Evolutionary conservation across 1,140 invertebrate species (phyloP), one percentile per base, ranked within the genome.

Genomic region (Drosophila sp.): DNA sequence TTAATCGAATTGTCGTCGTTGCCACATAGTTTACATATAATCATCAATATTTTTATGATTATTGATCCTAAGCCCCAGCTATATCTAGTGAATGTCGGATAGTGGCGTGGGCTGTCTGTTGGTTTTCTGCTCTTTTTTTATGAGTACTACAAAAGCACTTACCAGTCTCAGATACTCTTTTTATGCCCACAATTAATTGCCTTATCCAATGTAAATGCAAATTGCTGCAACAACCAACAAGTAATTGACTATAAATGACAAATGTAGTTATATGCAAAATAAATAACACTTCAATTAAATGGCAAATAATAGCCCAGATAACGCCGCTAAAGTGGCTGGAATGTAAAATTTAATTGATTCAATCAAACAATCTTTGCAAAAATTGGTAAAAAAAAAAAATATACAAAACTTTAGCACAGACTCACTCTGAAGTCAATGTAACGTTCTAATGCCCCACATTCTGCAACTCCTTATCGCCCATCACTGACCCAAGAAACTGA

Each of bases 11-110:
- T 67, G 77, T 30, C 60, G 77, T 72, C 17, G 66, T 76, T 86
- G 62, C 60, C 68, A 82, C 79, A 70, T 68, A 62, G 71, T 85
- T 82, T 79, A 58, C 82, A 86, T 81, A 67, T 50, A 74, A 75
- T 68, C 66, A 72, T 41, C 62, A 76, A 79, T 75, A 57, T 61
- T 67, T 63, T 41, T 66, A 44, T 30, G 32, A 61, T 41, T 76
- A 72, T 67, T 58, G 44, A 61, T 57, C 50, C 47, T 66, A 61
- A 71, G 66, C 38, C 6, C n/a, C 35, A 62, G 40, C 44, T 44
- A 29, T 56, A 54, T 32, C 25, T 32, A 57, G 70, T 55, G 7
- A 27, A 41, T 17, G 17, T 17, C 8, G 23, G 40, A 17, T 35
- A 10, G 38, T 35, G 29, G 35, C 30, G 80, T 77, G 81, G 80